phyloP scores from a whole-genome alignment of 1,140 invertebrate species.

The Drosophila jambulina region DNA sequence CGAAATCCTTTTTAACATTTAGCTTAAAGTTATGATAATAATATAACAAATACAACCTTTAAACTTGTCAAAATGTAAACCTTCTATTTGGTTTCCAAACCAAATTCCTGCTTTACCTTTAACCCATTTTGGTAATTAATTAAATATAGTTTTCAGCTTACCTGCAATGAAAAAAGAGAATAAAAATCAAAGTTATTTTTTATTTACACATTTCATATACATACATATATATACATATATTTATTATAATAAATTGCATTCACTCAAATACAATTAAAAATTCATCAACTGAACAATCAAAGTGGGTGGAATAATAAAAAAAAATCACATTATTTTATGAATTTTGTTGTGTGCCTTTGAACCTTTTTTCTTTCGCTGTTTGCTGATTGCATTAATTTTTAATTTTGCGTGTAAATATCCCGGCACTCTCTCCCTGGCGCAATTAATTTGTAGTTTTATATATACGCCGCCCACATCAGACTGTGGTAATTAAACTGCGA shows the following conservation, averaged over 20 bases:
- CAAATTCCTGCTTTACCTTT: neutral
- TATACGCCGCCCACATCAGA: slow-evolving; percentile 21
- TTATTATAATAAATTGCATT: slow-evolving; percentile 55
- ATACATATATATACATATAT: slow-evolving; percentile 2
- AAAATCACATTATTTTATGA: slow-evolving; percentile 7
- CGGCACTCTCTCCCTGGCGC: slow-evolving; percentile 7
- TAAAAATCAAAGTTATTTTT: slow-evolving; percentile 11
- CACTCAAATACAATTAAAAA: slow-evolving; percentile 65
- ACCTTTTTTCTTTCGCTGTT: slow-evolving; percentile 12
- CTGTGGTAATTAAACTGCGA: slow-evolving; percentile 55
- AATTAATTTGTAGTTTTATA: slow-evolving; percentile 66
- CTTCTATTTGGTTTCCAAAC: neutral
- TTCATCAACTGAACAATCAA: slow-evolving; percentile 60
- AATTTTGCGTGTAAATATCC: slow-evolving; percentile 69
- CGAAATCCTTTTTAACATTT: no score
- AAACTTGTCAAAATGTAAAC: neutral
- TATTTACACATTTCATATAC: slow-evolving; percentile 20
- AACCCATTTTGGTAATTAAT: slow-evolving; percentile 6
- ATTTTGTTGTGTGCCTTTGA: slow-evolving; percentile 8
- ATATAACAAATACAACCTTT: neutral
- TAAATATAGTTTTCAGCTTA: slow-evolving; percentile 35
- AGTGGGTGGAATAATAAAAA: slow-evolving; percentile 10
- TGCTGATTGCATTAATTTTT: slow-evolving; percentile 65
- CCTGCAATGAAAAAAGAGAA: slow-evolving; percentile 36
- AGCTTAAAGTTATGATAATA: no score